Evolutionary conservation across 2,888 invertebrate species (phyloP), one percentile per base, ranked within the genome.

Genomic region (Drosophila greeni): DNA sequence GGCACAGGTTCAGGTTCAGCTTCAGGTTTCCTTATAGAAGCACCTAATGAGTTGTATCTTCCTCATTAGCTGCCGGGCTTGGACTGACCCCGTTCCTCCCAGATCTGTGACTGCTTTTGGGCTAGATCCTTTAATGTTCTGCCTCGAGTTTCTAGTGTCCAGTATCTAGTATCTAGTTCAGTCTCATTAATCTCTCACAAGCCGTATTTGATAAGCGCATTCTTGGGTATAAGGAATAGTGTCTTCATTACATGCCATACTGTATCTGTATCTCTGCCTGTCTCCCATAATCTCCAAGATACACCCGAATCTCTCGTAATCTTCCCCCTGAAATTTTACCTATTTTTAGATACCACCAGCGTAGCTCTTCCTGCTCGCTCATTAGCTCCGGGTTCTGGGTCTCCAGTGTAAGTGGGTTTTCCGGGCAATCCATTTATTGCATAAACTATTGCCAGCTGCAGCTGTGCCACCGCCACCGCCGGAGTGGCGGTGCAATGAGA

Each of bases 21-120:
- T 29, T 57, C 77, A 74, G 66, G 77, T 78, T 78, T 80, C 82
- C 77, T 73, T 82, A 67, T 76, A 76, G n/a, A 76, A 36, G 36
- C 47, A 65, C 7, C 1, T 59, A 33, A 54, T 20, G 51, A 43
- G 29, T 14, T 14, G 26, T 14, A 7, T 39, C 34, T 39, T 26
- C 34, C 77, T 78, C 82, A 78, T 78, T 78, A 77, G 82, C 61
- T 3, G 26, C 26, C 16, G 2, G 24, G 42, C 24, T 14, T n/a
- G 14, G n/a, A 26, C 69, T 76, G 82, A 66, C 80, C 80, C 52
- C 67, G 68, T 59, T 72, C 59, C 45, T 14, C 40, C 23, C 5
- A 40, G 40, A n/a, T 39, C 14, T 29, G 18, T 40, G 16, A 9
- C 60, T 33, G 39, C 33, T 34, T 40, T 40, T 26, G 54, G 54